Percentiles rank a stretch among this genome's conserved stretches.
Evolutionary conservation across 2,113 vertebrate species (phyloP).

Genomic region (Neopipo cinnamomea): DNA sequence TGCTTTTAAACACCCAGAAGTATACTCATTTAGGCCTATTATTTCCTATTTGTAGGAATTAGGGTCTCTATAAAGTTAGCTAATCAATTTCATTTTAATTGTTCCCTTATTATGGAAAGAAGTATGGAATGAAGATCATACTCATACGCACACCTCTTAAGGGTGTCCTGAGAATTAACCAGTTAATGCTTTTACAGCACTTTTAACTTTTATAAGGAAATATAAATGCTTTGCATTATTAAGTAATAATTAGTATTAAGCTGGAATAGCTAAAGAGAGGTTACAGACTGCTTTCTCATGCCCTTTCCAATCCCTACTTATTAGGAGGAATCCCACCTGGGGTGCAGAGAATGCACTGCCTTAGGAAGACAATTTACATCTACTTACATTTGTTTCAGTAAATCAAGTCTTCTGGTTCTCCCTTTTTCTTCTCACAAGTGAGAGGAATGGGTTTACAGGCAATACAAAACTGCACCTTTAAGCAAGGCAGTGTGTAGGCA

Average conservation of each 20-base stretch:
- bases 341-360: not conserved
- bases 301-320: not conserved
- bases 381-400: slow-evolving; percentile 13
- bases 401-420: slow-evolving; percentile 4
- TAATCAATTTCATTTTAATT: slow-evolving; percentile 74
- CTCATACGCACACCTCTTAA: not conserved
- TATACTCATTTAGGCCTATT: slow-evolving; percentile 69
- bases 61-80: slow-evolving; percentile 58
- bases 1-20: slow-evolving; percentile 70
- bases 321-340: not conserved
- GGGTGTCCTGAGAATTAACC: slow-evolving; percentile 32
- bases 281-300: slow-evolving; percentile 2
- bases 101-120: slow-evolving; percentile 67
- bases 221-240: slow-evolving; percentile 2
- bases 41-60: slow-evolving; percentile 73
- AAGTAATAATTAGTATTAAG: slow-evolving; percentile 38
- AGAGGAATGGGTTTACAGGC: not conserved
- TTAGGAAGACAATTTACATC: slow-evolving; percentile 42
- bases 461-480: not conserved
- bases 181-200: slow-evolving; percentile 15
- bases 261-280: slow-evolving; percentile 1
- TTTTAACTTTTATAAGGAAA: slow-evolving; percentile 21
- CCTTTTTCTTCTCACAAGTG: not conserved
- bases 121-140: slow-evolving; percentile 42
- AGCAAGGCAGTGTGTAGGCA: not conserved